These are phyloP conservation scores for Vulpes ferrilata DNA, from an alignment of 2,113 vertebrate species.

Conservation along the genomic window DNA sequence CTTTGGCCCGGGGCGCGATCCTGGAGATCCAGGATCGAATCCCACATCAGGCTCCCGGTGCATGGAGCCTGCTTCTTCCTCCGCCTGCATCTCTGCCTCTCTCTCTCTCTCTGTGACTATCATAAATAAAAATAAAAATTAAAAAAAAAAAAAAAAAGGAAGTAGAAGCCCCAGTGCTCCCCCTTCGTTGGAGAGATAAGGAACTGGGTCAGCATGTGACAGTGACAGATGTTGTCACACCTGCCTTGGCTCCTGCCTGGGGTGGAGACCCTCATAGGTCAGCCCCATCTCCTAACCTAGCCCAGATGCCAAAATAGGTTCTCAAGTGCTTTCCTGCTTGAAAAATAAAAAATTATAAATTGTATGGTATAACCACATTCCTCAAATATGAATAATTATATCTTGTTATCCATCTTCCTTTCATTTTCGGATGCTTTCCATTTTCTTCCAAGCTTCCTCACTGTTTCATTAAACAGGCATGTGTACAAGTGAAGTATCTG, in stretches of 20 bases:
- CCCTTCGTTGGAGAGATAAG: background rate
- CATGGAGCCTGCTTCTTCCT: no score
- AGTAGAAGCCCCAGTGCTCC: background rate
- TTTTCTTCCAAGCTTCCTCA: background rate
- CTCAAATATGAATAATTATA: background rate
- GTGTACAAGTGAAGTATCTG: no score
- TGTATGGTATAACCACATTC: background rate
- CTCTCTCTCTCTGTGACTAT: no score
- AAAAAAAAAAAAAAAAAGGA: no score
- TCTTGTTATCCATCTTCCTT: background rate
- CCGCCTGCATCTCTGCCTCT: no score
- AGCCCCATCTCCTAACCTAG: background rate
- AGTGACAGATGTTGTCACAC: background rate
- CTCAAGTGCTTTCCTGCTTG: background rate
- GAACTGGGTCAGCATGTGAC: background rate
- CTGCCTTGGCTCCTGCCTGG: background rate
- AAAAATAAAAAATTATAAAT: background rate
- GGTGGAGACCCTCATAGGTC: background rate
- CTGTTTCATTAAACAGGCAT: background rate
- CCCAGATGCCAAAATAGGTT: background rate
- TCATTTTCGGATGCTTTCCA: background rate
- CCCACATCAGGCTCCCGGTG: no score
- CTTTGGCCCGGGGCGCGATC: no score
- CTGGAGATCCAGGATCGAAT: no score
- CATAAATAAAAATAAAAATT: no score